Evolutionary conservation across 2,113 vertebrate genomes (phyloP), one percentile per base, ranked within the genome.

Genomic region (Recurvirostra avosetta): DNA sequence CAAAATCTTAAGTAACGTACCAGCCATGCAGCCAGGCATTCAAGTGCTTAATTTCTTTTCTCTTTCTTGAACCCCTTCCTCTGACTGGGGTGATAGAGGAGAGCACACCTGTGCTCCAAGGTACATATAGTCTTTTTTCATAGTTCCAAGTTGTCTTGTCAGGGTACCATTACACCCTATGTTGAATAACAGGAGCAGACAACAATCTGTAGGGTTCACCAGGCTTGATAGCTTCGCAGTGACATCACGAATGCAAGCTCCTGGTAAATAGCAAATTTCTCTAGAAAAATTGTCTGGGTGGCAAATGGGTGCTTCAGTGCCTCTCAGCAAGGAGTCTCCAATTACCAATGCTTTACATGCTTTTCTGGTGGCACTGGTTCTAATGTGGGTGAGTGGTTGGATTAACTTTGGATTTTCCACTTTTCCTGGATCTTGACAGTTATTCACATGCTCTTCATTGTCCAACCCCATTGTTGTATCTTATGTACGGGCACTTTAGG

Each of bases 351-450:
- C 5, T 63, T 47, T 47, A 32, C 0, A 0, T 50, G 27, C 5
- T 76, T 58, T 55, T 50, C 41, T 56, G 11, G 19, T 63, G 18
- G 3, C 26, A 43, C 11, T 26, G 22, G 23, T 71, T 50, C 22
- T 58, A 38, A 38, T 4, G 11, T 2, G 3, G 1, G 9, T 68
- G 16, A 9, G 27, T 58, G 15, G 4, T 6, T 41, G 15, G 18
- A 45, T 63, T 43, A 38, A 34, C 8, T 70, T 56, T 56, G 9
- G 27, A 32, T 34, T 40, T 38, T 9, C 9, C 0, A 2, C 1
- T 82, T 82, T 43, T 71, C 43, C 65, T 45, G 50, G 9, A 40
- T 82, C 19, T 43, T 56, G 15, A 34, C 7, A 29, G 8, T 56
- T 76, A 63, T 7, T 71, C 23, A 45, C 2, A 1, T 52, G 34